phyloP scores from a whole-genome alignment of 2,797 vertebrate species.

The Xenops minutus region DNA sequence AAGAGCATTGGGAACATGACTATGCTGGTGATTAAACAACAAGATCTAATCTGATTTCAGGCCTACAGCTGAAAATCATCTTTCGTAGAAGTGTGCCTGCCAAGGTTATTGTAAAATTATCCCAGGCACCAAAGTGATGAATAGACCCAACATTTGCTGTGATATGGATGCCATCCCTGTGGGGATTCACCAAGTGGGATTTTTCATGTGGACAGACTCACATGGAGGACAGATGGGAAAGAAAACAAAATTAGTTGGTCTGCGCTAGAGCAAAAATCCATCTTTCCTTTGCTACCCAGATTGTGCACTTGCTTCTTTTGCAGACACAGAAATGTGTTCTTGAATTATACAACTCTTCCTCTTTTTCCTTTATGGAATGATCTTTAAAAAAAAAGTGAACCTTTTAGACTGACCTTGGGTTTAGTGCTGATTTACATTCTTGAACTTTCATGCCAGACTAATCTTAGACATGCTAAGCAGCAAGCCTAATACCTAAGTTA shows the following conservation, averaged over 20 bases:
- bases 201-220: conserved; percentile 47
- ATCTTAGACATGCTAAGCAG: conserved; percentile 45
- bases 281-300: conserved; percentile 53
- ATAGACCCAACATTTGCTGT: conserved; percentile 27
- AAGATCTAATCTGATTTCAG: conserved; percentile 41
- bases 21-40: conserved; percentile 55
- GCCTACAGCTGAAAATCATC: conserved; percentile 43
- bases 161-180: conserved; percentile 37
- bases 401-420: conserved; percentile 42
- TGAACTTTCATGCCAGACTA: conserved; percentile 31
- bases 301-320: conserved; percentile 1
- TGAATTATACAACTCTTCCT: conserved; percentile 26
- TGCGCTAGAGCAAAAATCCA: conserved; percentile 22
- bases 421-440: conserved; percentile 41
- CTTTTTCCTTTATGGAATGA: conserved; percentile 31
- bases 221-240: conserved; percentile 64
- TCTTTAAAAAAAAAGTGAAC: neutral
- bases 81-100: conserved; percentile 51
- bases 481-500: conserved; percentile 49
- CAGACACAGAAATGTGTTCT: neutral
- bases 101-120: conserved; percentile 53
- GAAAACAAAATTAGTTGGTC: conserved; percentile 51
- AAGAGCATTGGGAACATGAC: conserved; percentile 7
- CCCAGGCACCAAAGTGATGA: conserved; percentile 47
- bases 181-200: conserved; percentile 49